Percentiles rank a stretch among this genome's conserved stretches.
Evolutionary conservation across 2,113 vertebrate species (phyloP).

Genomic region (Carlito syrichta): DNA sequence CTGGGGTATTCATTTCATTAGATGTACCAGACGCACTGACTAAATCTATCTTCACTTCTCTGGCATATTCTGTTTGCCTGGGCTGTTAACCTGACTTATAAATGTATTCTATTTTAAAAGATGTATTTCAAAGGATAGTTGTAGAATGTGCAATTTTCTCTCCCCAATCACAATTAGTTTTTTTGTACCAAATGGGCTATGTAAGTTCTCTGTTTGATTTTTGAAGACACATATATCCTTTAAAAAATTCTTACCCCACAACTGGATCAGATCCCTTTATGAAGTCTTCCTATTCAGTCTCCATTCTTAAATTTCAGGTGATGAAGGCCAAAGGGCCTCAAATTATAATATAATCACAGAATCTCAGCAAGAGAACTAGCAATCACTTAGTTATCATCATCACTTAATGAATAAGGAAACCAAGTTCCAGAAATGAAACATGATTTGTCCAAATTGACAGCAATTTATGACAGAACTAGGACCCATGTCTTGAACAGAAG

Average conservation of each 20-base stretch:
- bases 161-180: background rate
- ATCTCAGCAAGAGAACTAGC: background rate
- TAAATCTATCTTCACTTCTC: conserved; percentile 36
- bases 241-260: background rate
- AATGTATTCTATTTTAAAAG: conserved; percentile 13
- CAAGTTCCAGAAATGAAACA: background rate
- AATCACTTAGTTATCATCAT: background rate
- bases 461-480: background rate
- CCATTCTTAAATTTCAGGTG: conserved; percentile 23
- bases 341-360: background rate
- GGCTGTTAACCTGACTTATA: background rate
- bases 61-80: conserved; percentile 9
- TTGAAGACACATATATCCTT: background rate
- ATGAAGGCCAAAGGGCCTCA: background rate
- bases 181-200: background rate
- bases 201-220: background rate
- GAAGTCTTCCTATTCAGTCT: background rate
- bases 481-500: background rate
- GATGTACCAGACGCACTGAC: conserved; percentile 32
- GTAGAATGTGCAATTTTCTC: background rate
- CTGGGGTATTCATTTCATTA: conserved; percentile 43
- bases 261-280: background rate
- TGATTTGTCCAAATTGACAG: background rate
- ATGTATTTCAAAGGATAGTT: conserved; percentile 14
- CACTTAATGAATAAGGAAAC: conserved; percentile 18